Evolutionary conservation across 1,140 invertebrate genomes (phyloP).

Genomic region (Euura saliciscinereae): DNA sequence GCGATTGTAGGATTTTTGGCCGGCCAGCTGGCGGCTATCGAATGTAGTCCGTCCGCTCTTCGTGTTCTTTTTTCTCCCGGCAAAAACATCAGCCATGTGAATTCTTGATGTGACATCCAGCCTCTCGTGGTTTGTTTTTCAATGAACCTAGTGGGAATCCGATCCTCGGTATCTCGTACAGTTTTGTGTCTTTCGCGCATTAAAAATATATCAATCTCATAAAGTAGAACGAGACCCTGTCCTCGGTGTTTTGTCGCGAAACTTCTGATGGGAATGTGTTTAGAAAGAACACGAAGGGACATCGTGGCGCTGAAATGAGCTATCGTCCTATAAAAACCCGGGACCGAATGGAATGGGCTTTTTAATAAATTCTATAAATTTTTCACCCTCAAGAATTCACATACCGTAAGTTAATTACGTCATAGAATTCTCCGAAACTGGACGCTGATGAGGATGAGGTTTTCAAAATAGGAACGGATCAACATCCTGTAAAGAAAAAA

Average conservation of each 20-base stretch:
- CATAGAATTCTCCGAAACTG: background rate
- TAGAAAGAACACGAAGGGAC: background rate
- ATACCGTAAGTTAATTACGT: background rate
- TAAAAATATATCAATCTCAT: slow-evolving; percentile 6
- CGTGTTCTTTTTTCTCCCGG: background rate
- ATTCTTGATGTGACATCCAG: background rate
- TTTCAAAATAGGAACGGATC: too few species aligned
- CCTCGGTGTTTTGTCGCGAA: background rate
- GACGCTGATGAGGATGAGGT: too few species aligned
- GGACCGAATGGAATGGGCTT: background rate
- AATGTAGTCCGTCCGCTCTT: background rate
- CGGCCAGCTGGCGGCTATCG: background rate
- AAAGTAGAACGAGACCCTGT: background rate
- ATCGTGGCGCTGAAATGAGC: background rate
- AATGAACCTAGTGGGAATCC: background rate
- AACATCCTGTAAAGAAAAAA: too few species aligned
- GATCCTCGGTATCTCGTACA: background rate
- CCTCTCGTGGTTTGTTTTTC: background rate
- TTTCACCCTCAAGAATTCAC: too few species aligned
- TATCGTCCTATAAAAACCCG: background rate
- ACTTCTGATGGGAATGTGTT: background rate
- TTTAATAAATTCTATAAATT: background rate
- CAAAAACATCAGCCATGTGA: background rate
- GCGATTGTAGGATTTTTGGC: too few species aligned
- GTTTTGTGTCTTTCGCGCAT: background rate